Evolutionary conservation across 2,797 vertebrate species (phyloP), one percentile per base, ranked within the genome.

Genomic region (Trachurus trachurus): DNA sequence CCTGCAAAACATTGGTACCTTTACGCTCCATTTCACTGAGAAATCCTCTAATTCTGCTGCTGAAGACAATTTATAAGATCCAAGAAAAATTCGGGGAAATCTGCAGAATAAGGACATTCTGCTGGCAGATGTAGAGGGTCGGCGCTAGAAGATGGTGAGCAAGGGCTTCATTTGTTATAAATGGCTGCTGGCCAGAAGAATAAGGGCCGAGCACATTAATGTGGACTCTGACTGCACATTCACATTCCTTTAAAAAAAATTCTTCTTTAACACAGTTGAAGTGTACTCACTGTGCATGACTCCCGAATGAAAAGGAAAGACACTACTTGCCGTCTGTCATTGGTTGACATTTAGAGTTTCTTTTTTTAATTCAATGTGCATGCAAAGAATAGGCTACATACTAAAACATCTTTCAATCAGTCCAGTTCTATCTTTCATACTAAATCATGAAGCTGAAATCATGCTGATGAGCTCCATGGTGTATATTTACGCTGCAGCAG

Each of bases 111-210:
- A 71, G 79, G 45, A 87, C 29, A 63, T 78, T 88, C 57, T 69
- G 47, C 50, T 74, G 83, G 76, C 74, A 84, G 42, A 69, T 56
- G 76, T 69, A 72, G 67, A 66, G 63, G 61, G 53, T 47, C 6
- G 9, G 60, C 9, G 40, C 59, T 71, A 75, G 62, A 78, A 60
- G 77, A 75, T 13, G 61, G 78, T 37, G 68, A 84, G 61, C 26
- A 26, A 74, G 67, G 71, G 57, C 47, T 87, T 83, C 64, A 72
- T 89, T 88, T 89, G 81, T 86, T 83, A 78, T 62, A 66, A 34
- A 56, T 82, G 87, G 72, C 85, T 74, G 77, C 74, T 31, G 64
- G 71, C 74, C 78, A 82, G 60, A 65, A 26, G 61, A 76, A 74
- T 74, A 68, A 74, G 29, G 45, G 47, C 80, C 13, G 6, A 37